Base-by-base conservation (phyloP, 1,140 invertebrate species). In the Caenorhabditis inopinata region DNA sequence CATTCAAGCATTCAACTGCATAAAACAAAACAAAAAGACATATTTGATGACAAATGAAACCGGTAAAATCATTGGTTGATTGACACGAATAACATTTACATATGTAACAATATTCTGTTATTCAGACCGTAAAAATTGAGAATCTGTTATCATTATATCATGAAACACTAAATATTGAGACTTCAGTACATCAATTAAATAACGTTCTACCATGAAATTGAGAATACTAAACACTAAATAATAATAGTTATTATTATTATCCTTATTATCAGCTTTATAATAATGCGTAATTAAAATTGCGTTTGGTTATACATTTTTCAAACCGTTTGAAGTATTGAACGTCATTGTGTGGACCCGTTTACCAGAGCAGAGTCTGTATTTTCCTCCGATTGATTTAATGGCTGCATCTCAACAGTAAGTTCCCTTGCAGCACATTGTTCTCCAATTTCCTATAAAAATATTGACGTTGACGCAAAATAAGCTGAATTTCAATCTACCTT, bases 71-170 rank as follows among this genome's bases (percentile, higher is more conserved):
- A 23, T 18, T 18, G 51, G 16, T 16, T 29, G n/a, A 3, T 68
- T 42, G 16, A 68, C 14, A 38, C 11, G 25, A 68, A 68, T n/a
- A 68, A n/a, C n/a, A 38, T 11, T 29, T 42, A 32, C 53, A n/a
- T n/a, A n/a, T n/a, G n/a, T n/a, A n/a, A n/a, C 35, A 58, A 11
- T 16, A 58, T 23, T 23, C n/a, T 42, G 58, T 68, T 23, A 38
- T 68, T 68, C 58, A 21, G 58, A 68, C 58, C 58, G 58, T 68
- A 68, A 11, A 68, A 38, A 0, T 68, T 68, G 58, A 68, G 58
- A 68, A 68, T 68, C 58, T 58, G 25, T 58, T 58, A 21, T 68
- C 38, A 16, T 18, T 68, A n/a, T 42, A 18, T 29, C 4, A 68
- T 42, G 32, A 68, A 68, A 68, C 38, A 32, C 58, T 68, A 32